Evolutionary conservation across 2,888 invertebrate species (phyloP).

Genomic region (Mythimna pallens): DNA sequence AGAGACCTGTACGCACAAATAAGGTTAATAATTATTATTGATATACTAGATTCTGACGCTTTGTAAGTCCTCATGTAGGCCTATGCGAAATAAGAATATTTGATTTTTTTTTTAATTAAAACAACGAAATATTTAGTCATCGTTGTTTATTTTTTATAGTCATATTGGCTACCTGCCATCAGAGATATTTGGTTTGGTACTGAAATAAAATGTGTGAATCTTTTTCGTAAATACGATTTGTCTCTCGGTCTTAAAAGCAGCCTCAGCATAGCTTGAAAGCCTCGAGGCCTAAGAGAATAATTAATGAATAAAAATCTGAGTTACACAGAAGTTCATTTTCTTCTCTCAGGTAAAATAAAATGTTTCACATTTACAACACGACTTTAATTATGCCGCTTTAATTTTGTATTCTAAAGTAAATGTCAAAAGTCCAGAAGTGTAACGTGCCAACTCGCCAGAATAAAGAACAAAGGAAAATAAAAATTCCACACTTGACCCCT

Average conservation of each 20-base stretch:
- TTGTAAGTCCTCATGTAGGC: too few relatives aligned
- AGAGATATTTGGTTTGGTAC: not conserved
- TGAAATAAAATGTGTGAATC: not conserved
- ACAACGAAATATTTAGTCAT: too few relatives aligned
- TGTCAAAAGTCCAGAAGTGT: conserved; percentile 19
- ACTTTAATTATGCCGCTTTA: conserved; percentile 10
- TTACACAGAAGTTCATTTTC: not conserved
- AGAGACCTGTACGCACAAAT: too few relatives aligned
- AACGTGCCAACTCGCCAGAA: conserved; percentile 10
- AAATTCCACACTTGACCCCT: conserved; percentile 35
- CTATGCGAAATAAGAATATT: too few relatives aligned
- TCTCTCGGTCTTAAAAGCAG: not conserved
- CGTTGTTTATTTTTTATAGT: too few relatives aligned
- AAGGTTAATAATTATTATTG: too few relatives aligned
- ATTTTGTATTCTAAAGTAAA: conserved; percentile 20
- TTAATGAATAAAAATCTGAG: not conserved
- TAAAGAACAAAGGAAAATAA: conserved; percentile 32
- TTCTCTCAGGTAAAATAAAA: conserved; percentile 18
- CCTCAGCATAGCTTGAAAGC: not conserved
- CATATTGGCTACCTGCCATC: too few relatives aligned
- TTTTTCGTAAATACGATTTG: not conserved
- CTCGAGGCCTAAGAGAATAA: not conserved
- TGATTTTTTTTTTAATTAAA: too few relatives aligned
- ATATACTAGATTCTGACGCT: too few relatives aligned
- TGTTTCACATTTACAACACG: conserved; percentile 8